These are phyloP conservation scores for Smutsia temminckii DNA, from an alignment of 2,797 vertebrate genomes.

Conservation along the genomic window DNA sequence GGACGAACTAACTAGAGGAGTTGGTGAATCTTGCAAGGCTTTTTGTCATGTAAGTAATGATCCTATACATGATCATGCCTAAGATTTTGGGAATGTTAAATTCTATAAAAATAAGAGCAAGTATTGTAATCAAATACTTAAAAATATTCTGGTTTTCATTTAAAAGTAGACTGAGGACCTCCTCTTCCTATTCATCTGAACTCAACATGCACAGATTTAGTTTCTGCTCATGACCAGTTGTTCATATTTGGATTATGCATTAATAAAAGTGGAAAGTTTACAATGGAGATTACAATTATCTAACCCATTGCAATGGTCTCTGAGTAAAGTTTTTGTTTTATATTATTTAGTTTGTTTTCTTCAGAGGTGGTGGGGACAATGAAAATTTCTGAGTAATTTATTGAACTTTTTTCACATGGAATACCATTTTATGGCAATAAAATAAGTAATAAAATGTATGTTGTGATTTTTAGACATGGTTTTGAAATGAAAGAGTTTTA, in stretches of 20 bases:
- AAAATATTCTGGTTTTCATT: not conserved
- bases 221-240: conserved; percentile 3
- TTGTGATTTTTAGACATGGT: conserved; percentile 47
- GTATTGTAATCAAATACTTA: not conserved
- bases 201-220: not conserved
- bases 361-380: not conserved
- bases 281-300: not conserved
- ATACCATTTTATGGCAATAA: not conserved
- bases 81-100: conserved; percentile 29
- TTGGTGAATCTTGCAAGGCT: not conserved
- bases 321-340: conserved; percentile 6
- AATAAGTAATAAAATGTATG: not conserved
- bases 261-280: conserved; percentile 19
- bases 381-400: not conserved
- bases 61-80: not conserved
- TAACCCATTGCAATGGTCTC: not conserved
- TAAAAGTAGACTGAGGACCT: not conserved
- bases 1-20: not conserved
- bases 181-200: not conserved
- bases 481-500: not conserved
- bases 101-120: not conserved
- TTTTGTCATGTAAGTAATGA: not conserved
- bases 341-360: conserved; percentile 33
- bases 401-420: not conserved
- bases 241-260: not conserved